Conservation (phyloP, 2,113 vertebrate species). For the Pseudorasbora parva region DNA sequence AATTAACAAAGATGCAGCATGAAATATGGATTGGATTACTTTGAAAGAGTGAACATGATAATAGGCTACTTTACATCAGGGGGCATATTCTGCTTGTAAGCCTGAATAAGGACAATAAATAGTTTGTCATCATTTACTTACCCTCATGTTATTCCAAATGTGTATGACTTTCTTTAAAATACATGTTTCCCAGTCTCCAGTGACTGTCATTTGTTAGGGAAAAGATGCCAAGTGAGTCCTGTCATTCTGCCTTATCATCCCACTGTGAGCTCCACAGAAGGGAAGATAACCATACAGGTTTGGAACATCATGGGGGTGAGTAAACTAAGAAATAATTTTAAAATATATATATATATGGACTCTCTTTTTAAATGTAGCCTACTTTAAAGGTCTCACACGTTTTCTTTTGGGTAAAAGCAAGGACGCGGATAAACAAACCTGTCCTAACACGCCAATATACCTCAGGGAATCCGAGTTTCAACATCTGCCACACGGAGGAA, state of each 20-base stretch:
- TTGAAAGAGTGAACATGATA: background rate
- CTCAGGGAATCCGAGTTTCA: too few relatives aligned
- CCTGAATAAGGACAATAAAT: background rate
- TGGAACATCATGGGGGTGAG: background rate
- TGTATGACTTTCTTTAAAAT: background rate
- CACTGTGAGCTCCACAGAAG: background rate
- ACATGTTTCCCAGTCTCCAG: background rate
- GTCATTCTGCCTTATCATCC: background rate
- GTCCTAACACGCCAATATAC: constrained; percentile 24
- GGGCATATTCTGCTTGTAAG: background rate
- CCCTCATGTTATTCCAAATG: background rate
- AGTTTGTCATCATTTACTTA: background rate
- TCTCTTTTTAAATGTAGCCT: background rate
- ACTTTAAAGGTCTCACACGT: background rate
- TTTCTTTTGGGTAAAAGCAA: constrained; percentile 6
- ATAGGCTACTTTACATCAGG: background rate
- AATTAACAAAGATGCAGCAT: background rate
- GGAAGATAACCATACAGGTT: background rate
- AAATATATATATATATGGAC: background rate
- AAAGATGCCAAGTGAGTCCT: background rate
- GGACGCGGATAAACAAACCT: constrained; percentile 11
- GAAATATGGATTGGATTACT: background rate
- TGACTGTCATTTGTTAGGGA: background rate
- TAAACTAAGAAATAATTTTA: background rate
- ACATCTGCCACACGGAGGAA: background rate